Base-by-base conservation (phyloP, 2,888 invertebrate species). In the Caenorhabditis wallacei region DNA sequence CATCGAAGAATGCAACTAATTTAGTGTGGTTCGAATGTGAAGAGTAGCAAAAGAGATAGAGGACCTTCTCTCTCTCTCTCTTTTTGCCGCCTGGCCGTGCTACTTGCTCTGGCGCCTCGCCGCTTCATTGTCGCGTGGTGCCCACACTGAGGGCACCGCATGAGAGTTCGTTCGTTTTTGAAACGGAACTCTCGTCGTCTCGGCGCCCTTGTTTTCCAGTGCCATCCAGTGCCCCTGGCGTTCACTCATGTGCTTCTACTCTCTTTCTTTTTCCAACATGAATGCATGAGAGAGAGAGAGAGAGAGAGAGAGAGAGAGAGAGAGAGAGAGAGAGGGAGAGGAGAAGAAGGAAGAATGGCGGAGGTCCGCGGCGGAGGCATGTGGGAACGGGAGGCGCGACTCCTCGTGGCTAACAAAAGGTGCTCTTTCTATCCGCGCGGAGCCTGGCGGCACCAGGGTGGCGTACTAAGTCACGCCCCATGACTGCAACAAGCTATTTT, bases 401-500 rank as follows among this genome's bases (percentile, higher is more conserved):
- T 26, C 53, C 51, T 20, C 53, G 37, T 40, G 37, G 3, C 26
- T 10, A 54, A 40, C n/a, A 70, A 69, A 61, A 76, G 76, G 76
- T 61, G 35, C 69, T 51, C 37, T 20, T 22, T n/a, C 37, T 24
- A 20, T 57, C 69, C 69, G 69, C 78, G 78, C 78, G 69, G 78
- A 63, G 78, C 53, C 78, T 78, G 78, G 78, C 69, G 78, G 54
- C 69, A 69, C 78, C 78, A 76, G 76, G 76, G 68, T 56, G 35
- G 69, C 61, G 61, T 76, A 76, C 69, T 54, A 69, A 69, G 61
- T 46, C 48, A 53, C 74, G 64, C 74, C 64, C 74, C 10, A 24
- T 7, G 5, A 13, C 46, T 26, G 30, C 4, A 24, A 56, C 5
- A 24, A 20, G 59, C 71, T 61, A 71, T 59, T 71, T 71, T 40